Evolutionary conservation across 1,140 invertebrate genomes (phyloP), one percentile per base, ranked within the genome.

Genomic region (Atta colombica): DNA sequence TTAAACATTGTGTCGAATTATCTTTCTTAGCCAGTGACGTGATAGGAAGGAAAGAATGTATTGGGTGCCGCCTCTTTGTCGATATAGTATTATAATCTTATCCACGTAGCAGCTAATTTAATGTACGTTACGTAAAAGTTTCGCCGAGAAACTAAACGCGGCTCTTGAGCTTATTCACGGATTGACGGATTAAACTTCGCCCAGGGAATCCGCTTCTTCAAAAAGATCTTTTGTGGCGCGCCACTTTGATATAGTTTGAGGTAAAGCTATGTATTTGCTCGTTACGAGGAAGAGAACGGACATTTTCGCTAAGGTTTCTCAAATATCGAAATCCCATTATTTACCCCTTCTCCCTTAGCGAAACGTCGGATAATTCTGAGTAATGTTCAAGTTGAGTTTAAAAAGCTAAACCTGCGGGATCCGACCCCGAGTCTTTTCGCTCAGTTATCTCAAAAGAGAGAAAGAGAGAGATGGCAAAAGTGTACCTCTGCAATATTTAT

Each of bases 1-100:
- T 91, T 91, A 91, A 90, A 88, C 89, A 82, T 80, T 49, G 77
- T 86, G 45, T 63, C 77, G 69, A 69, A 86, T 91, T 88, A 91
- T 90, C 89, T 88, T 91, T 88, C 81, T 84, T 68, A 14, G 65
- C 72, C 72, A 18, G 74, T 21, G n/a, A 77, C 35, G n/a, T 55
- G 63, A 45, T 14, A 21, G 21, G 55, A 7, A 16, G 28, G 51
- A 51, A 18, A 35, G n/a, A 8, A 3, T 7, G 28, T n/a, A 21
- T 2, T 45, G 53, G 25, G 39, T 25, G 82, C 60, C 49, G 6
- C 60, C 16, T 18, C 25, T 80, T 66, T 72, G 55, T 5, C 55
- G 28, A 53, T 31, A 63, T 45, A 49, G 71, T 51, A n/a, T 74
- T 16, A 88, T 78, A 89, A 77, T 60, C 63, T 77, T 86, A 71